These are phyloP conservation scores for Poecilia velifera DNA, from an alignment of 2,797 vertebrate genomes.

Conservation along the genomic window DNA sequence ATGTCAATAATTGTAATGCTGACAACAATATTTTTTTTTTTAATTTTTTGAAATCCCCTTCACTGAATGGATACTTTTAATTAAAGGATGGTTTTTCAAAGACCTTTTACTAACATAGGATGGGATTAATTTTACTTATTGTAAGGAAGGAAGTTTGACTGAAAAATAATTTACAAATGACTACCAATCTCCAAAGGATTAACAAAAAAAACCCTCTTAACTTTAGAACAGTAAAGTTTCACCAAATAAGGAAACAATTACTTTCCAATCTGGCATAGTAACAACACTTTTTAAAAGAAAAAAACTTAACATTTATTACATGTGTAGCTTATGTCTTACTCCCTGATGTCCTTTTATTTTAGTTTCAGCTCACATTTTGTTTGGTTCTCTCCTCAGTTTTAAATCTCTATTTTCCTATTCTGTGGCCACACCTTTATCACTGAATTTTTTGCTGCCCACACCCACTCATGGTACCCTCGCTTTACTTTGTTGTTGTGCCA, in stretches of 20 bases:
- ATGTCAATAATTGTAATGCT: not conserved
- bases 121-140: not conserved
- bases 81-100: not conserved
- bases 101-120: not conserved
- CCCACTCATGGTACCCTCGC: constrained; percentile 23
- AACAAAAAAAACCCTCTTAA: not conserved
- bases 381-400: constrained; percentile 14
- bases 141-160: not conserved
- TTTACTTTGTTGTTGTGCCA: constrained; percentile 45
- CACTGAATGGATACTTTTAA: not conserved
- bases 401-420: constrained; percentile 32
- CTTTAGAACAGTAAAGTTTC: not conserved
- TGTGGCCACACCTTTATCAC: constrained; percentile 38
- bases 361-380: constrained; percentile 21
- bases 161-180: not conserved
- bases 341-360: constrained; percentile 12
- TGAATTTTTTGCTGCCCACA: constrained; percentile 35
- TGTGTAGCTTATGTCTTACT: not conserved
- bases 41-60: not conserved
- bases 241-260: not conserved
- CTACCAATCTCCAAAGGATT: not conserved
- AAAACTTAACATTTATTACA: not conserved
- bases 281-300: not conserved
- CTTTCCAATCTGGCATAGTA: not conserved
- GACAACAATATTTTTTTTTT: not conserved